A percentile compares a stretch with the other conserved stretches of the same genome.
phyloP scores from a whole-genome alignment of 2,113 vertebrate genomes.

The Pantherophis guttatus region DNA sequence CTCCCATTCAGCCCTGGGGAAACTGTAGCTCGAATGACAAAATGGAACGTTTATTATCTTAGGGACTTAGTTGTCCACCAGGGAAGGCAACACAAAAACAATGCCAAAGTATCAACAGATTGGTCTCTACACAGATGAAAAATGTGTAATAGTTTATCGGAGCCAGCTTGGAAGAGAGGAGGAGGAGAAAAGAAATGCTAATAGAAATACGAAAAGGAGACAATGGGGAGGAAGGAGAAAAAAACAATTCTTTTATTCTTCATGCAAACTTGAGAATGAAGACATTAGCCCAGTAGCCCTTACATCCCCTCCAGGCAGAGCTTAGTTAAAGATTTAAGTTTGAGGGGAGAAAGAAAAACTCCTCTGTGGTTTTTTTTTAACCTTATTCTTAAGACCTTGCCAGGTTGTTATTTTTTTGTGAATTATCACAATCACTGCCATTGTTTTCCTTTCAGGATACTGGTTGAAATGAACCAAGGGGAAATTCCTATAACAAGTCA shows the following conservation, averaged over 20 bases:
- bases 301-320: background rate
- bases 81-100: no score
- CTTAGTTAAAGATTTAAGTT: background rate
- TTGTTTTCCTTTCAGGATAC: background rate
- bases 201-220: background rate
- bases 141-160: background rate
- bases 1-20: background rate
- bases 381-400: background rate
- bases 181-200: background rate
- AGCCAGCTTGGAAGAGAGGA: background rate
- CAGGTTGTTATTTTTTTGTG: background rate
- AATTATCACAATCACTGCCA: background rate
- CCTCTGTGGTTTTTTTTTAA: background rate
- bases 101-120: no score
- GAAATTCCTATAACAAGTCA: background rate
- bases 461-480: background rate
- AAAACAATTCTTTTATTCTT: background rate
- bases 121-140: background rate
- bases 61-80: background rate
- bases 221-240: background rate
- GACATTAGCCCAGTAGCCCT: background rate
- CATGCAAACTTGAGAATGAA: background rate
- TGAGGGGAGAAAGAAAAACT: background rate
- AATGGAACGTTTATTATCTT: background rate
- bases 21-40: background rate